phyloP scores from a whole-genome alignment of 2,113 vertebrate genomes.

The Scolopax mira region DNA sequence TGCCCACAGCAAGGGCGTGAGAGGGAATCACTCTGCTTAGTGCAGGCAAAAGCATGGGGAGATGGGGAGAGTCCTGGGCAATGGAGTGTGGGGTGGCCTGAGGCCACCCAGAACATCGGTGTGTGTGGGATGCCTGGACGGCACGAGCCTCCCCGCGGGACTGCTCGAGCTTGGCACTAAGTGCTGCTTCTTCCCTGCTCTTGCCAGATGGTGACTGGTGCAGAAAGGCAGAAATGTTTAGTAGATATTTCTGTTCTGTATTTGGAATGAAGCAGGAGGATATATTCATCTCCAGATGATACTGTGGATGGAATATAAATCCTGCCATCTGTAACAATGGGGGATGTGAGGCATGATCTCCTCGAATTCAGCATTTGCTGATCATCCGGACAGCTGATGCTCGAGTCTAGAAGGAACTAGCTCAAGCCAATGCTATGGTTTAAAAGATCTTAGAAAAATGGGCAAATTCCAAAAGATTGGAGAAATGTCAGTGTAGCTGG shows the following conservation, averaged over 20 bases:
- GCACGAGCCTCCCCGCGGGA: neutral
- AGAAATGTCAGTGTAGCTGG: neutral
- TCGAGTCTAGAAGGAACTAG: constrained; percentile 43
- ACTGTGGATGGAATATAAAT: constrained; percentile 70
- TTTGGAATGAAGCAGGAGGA: constrained; percentile 69
- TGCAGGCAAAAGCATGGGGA: accelerated
- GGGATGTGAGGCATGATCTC: constrained; percentile 70
- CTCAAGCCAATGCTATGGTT: neutral
- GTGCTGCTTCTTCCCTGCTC: neutral
- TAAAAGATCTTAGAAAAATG: constrained; percentile 21
- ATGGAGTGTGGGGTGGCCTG: neutral
- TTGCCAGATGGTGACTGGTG: constrained; percentile 68
- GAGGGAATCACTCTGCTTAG: neutral
- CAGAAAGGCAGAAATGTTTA: constrained; percentile 71
- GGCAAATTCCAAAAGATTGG: neutral
- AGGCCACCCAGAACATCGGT: accelerated
- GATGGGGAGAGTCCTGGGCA: neutral
- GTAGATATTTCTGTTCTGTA: constrained; percentile 70
- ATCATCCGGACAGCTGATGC: constrained; percentile 57
- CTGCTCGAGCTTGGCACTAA: neutral
- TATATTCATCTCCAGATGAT: constrained; percentile 71
- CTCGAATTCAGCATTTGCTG: constrained; percentile 54
- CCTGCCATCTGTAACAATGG: constrained; percentile 70
- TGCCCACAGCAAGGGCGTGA: neutral
- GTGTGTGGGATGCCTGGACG: accelerated